A percentile compares a stretch with the other conserved stretches of the same genome.
Evolutionary conservation across 1,140 invertebrate species (phyloP).

Genomic region (Drosophila asahinai): DNA sequence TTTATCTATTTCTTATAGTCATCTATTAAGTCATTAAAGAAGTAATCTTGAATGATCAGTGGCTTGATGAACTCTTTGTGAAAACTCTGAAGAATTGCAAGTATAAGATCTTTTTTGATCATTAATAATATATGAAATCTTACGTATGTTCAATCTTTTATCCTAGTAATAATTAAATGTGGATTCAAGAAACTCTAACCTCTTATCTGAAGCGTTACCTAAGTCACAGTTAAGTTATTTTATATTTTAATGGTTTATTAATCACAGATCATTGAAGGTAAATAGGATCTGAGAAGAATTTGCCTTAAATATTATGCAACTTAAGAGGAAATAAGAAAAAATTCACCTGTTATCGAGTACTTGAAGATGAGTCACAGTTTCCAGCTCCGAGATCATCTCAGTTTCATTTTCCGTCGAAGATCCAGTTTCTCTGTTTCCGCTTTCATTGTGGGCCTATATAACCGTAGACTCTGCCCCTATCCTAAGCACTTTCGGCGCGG

Average conservation of each 20-base stretch:
- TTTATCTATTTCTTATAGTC: not conserved
- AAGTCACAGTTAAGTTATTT: no score
- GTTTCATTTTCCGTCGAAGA: slow-evolving; percentile 2
- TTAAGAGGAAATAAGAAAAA: no score
- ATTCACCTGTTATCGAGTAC: not conserved
- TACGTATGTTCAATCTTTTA: no score
- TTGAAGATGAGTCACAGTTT: not conserved
- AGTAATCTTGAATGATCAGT: not conserved
- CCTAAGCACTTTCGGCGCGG: slow-evolving; percentile 25
- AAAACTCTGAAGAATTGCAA: no score
- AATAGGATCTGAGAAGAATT: not conserved
- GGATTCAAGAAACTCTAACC: no score
- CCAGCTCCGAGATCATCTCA: not conserved
- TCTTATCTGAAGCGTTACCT: no score
- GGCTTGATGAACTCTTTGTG: no score
- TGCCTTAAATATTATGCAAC: no score
- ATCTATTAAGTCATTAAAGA: not conserved
- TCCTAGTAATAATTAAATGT: no score
- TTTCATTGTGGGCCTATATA: not conserved
- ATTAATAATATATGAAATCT: no score
- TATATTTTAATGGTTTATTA: not conserved
- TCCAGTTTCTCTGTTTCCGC: slow-evolving; percentile 19
- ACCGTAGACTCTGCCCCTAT: not conserved
- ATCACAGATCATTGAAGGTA: not conserved
- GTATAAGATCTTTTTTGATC: no score